phyloP scores from a whole-genome alignment of 1,140 invertebrate genomes.

The Rhagoletis pomonella region DNA sequence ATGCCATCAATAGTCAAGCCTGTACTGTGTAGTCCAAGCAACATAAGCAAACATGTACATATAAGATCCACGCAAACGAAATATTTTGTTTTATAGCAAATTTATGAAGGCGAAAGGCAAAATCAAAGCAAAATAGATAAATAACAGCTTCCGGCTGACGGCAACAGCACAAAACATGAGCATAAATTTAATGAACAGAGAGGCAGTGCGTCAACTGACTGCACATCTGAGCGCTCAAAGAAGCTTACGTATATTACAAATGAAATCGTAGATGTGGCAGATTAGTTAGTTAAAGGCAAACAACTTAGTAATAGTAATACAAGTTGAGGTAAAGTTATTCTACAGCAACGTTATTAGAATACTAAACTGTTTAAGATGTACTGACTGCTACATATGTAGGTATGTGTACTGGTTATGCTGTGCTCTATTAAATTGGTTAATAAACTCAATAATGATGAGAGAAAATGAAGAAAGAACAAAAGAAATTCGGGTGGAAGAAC shows the following conservation, averaged over 20 bases:
- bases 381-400: no score
- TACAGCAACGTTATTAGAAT: neutral
- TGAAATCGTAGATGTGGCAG: neutral
- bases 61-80: neutral
- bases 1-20: no score
- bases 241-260: neutral
- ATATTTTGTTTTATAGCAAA: neutral
- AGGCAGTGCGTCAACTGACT: neutral
- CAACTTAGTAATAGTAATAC: conserved; percentile 2
- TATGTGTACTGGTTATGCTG: neutral
- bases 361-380: neutral
- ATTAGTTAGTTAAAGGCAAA: conserved; percentile 5
- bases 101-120: neutral
- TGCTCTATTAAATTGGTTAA: conserved; percentile 4
- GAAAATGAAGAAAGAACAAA: neutral
- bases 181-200: neutral
- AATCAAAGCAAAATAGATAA: conserved; percentile 10
- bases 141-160: conserved; percentile 25
- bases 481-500: neutral
- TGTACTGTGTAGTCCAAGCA: neutral
- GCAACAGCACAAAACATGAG: neutral
- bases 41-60: neutral
- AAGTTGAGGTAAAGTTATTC: neutral
- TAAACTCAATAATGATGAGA: neutral
- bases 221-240: neutral